Percentiles rank a stretch among this genome's conserved stretches.
These are phyloP conservation scores for Tetragnatha versicolor DNA, from an alignment of 1,140 invertebrate genomes.

Conservation along the genomic window DNA sequence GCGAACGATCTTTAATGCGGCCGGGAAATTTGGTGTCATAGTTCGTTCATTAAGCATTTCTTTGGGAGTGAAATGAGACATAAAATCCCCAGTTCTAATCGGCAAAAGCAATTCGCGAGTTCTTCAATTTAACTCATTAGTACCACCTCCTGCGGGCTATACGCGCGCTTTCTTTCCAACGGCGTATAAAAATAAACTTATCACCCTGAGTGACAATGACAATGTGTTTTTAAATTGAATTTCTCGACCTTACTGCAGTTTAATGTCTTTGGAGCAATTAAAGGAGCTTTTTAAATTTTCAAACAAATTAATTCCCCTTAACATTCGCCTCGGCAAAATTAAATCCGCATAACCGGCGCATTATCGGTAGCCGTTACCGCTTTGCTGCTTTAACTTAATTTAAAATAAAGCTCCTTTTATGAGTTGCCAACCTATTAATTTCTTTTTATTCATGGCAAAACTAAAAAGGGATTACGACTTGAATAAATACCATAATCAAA, in stretches of 20 bases:
- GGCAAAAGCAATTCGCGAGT: slow-evolving; percentile 30
- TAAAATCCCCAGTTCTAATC: slow-evolving; percentile 2
- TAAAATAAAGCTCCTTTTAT: slow-evolving; percentile 52
- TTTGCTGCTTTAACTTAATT: slow-evolving; percentile 47
- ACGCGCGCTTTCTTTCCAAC: not conserved
- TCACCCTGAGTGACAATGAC: slow-evolving; percentile 51
- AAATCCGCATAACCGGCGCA: slow-evolving; percentile 45
- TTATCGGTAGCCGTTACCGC: slow-evolving; percentile 32
- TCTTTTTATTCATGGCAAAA: slow-evolving; percentile 42
- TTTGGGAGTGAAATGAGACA: slow-evolving; percentile 6
- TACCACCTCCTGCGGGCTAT: slow-evolving; percentile 42
- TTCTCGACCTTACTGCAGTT: slow-evolving; percentile 46
- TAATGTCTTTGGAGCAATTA: slow-evolving; percentile 51
- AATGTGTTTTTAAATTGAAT: slow-evolving; percentile 55
- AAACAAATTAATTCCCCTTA: slow-evolving; percentile 42
- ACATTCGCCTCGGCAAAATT: slow-evolving; percentile 50
- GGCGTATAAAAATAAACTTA: slow-evolving; percentile 49
- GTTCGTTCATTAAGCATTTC: too few relatives aligned
- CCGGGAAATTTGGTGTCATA: too few relatives aligned
- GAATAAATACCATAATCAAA: slow-evolving; percentile 46
- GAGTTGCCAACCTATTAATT: slow-evolving; percentile 36
- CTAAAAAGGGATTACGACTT: slow-evolving; percentile 49
- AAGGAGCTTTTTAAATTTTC: slow-evolving; percentile 43
- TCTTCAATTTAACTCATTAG: slow-evolving; percentile 45
- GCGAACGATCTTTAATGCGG: too few relatives aligned